A percentile compares a stretch with the other conserved stretches of the same genome.
These are phyloP conservation scores for Dicyrtoma fusca DNA, from an alignment of 2,888 invertebrate species.

Conservation along the genomic window DNA sequence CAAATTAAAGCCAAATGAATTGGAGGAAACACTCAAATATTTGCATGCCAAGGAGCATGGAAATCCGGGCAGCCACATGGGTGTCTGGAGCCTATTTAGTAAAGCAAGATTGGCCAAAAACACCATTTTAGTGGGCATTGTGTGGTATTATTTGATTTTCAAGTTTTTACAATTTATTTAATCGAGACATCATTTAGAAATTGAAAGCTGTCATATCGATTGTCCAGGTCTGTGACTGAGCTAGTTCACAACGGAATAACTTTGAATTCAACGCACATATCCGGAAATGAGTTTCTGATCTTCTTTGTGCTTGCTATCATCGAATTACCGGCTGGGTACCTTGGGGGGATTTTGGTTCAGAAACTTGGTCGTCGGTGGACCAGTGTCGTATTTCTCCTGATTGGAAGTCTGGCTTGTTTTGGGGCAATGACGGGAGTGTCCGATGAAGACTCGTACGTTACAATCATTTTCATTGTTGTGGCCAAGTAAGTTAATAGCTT, in stretches of 20 bases:
- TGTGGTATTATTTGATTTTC: slow-evolving; percentile 41
- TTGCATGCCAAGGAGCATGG: slow-evolving; percentile 25
- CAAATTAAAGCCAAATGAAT: slow-evolving; percentile 16
- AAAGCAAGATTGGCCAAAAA: slow-evolving; percentile 45
- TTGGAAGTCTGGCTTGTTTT: slow-evolving; percentile 50
- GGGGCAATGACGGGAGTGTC: slow-evolving; percentile 36
- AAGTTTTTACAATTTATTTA: background rate
- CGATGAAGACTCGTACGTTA: background rate
- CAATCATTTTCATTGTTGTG: slow-evolving; percentile 25
- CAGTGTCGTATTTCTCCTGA: slow-evolving; percentile 61
- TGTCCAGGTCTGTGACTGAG: slow-evolving; percentile 53
- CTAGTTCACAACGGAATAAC: slow-evolving; percentile 56
- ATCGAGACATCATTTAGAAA: background rate
- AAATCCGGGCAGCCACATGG: background rate
- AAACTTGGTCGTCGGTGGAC: slow-evolving; percentile 64
- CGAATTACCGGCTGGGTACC: slow-evolving; percentile 68
- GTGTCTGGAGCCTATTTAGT: slow-evolving; percentile 46
- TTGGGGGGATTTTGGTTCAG: slow-evolving; percentile 65
- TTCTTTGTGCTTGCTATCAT: slow-evolving; percentile 68
- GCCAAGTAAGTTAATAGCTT: slow-evolving; percentile 36
- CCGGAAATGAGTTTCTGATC: slow-evolving; percentile 70
- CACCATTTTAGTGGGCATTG: slow-evolving; percentile 46
- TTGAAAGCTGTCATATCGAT: slow-evolving; percentile 2
- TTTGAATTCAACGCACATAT: slow-evolving; percentile 59
- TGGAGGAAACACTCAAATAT: slow-evolving; percentile 12